Conservation (phyloP, 2,113 vertebrate genomes). For the Hemibagrus wyckioides region DNA sequence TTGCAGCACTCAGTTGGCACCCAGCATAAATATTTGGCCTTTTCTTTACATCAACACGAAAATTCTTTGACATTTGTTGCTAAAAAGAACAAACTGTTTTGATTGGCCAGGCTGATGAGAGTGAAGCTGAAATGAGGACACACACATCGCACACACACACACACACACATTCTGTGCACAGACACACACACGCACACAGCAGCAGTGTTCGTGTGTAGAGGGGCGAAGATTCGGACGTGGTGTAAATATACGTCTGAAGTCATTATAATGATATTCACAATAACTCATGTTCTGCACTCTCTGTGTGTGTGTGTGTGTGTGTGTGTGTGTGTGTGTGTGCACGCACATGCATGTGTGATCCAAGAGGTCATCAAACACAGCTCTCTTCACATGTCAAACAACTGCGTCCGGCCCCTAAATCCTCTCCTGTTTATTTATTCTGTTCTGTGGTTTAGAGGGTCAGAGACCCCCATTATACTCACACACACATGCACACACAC, state of each 20-base stretch:
- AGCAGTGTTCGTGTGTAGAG: not conserved
- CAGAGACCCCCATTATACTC: not conserved
- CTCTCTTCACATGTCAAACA: conserved; percentile 42
- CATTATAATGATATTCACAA: conserved; percentile 39
- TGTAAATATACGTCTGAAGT: conserved; percentile 31
- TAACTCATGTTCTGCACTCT: not conserved
- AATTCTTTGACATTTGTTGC: conserved; percentile 27
- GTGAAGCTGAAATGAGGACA: conserved; percentile 6
- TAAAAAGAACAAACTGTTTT: conserved; percentile 34
- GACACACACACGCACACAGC: not conserved
- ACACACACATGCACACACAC: conserved; percentile 8
- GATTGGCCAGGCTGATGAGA: conserved; percentile 27
- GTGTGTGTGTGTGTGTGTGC: conserved; percentile 9
- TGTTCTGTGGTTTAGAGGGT: not conserved
- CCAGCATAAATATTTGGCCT: conserved; percentile 32
- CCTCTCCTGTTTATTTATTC: conserved; percentile 8
- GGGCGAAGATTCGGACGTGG: conserved; percentile 1
- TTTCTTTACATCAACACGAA: conserved; percentile 34
- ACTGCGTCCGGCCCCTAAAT: not conserved
- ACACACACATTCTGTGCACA: not conserved
- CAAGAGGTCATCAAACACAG: conserved; percentile 15
- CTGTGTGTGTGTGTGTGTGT: not conserved
- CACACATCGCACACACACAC: not conserved
- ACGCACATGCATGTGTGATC: not conserved
- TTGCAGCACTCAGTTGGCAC: conserved; percentile 3